Conservation (phyloP, 2,797 vertebrate species). For the Acanthornis magna region DNA sequence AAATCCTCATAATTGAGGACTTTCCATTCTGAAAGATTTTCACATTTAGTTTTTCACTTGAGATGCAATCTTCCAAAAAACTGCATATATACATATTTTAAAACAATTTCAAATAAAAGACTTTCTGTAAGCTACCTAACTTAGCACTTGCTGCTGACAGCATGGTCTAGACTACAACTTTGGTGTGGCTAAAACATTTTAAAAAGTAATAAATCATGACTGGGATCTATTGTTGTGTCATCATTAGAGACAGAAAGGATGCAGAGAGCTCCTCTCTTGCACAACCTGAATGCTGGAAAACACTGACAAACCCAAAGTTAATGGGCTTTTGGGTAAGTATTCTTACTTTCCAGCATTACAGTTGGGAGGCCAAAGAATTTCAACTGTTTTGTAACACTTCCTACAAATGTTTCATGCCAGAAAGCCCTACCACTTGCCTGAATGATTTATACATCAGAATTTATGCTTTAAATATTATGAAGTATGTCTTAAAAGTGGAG, state of each 20-base stretch:
- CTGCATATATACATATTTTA: background rate
- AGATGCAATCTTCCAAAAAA: background rate
- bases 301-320: background rate
- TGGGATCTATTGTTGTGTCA: background rate
- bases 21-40: background rate
- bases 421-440: background rate
- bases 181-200: background rate
- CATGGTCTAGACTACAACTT: background rate
- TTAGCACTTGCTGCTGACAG: background rate
- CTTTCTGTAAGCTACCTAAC: background rate
- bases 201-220: background rate
- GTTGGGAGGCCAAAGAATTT: background rate
- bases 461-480: constrained; percentile 17
- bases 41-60: background rate
- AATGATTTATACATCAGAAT: background rate
- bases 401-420: background rate
- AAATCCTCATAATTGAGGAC: background rate
- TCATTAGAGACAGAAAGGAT: background rate
- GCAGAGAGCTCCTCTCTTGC: background rate
- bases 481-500: background rate
- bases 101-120: background rate
- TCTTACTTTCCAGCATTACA: background rate
- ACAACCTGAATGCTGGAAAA: background rate
- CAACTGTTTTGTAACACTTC: background rate
- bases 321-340: background rate